Conservation (phyloP, 2,113 vertebrate genomes). For the Platichthys stellatus region DNA sequence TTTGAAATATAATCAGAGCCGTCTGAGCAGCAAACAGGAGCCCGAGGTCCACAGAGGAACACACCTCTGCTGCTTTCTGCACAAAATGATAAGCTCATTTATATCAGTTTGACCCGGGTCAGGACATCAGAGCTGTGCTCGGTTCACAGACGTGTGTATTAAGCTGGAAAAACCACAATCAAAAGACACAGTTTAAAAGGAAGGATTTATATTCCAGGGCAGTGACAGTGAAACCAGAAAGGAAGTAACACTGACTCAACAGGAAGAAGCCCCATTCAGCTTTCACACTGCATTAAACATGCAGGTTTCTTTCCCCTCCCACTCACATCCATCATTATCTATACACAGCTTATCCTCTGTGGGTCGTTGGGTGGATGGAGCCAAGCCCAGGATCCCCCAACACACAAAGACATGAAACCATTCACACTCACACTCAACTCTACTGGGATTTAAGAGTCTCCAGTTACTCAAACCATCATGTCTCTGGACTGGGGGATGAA, state of each 20-base stretch:
- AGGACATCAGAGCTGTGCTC: conserved; percentile 27
- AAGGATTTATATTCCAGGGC: conserved; percentile 58
- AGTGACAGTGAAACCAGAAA: conserved; percentile 32
- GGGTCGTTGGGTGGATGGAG: too few species aligned
- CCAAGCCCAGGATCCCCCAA: too few species aligned
- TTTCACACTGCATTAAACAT: background rate
- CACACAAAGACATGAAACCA: too few species aligned
- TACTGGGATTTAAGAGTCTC: too few species aligned
- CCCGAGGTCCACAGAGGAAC: conserved; percentile 40
- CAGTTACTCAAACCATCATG: too few species aligned
- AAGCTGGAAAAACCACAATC: conserved; percentile 44
- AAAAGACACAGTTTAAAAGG: conserved; percentile 41
- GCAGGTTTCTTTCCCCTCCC: too few species aligned
- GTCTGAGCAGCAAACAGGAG: background rate
- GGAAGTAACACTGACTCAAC: background rate
- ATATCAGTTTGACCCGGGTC: conserved; percentile 57
- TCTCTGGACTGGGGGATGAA: too few species aligned
- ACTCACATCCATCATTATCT: too few species aligned
- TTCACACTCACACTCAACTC: too few species aligned
- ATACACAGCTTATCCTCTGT: too few species aligned
- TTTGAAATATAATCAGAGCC: conserved; percentile 63
- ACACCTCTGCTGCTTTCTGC: conserved; percentile 32
- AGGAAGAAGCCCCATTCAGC: background rate
- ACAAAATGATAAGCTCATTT: conserved; percentile 52
- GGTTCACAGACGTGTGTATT: conserved; percentile 39